Evolutionary conservation across 2,113 vertebrate species (phyloP).

Genomic region (Zingel zingel): DNA sequence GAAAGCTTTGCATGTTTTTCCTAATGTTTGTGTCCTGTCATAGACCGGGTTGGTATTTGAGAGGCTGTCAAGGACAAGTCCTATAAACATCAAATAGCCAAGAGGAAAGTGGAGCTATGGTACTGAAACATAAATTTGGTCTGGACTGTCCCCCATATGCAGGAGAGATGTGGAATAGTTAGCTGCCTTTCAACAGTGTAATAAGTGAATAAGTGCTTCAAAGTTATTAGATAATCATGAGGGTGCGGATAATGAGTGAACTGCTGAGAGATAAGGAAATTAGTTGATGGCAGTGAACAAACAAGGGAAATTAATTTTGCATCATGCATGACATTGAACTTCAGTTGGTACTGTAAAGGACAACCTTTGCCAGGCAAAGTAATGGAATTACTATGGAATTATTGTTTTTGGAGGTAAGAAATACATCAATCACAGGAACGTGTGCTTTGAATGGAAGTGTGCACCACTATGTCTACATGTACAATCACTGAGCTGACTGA

Average conservation of each 20-base stretch:
- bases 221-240: slow-evolving; percentile 14
- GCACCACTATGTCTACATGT: not conserved
- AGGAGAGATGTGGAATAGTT: not conserved
- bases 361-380: not conserved
- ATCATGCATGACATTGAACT: not conserved
- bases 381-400: not conserved
- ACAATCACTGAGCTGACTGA: not conserved
- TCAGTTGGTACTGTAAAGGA: not conserved
- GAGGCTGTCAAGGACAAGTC: slow-evolving; percentile 13
- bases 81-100: slow-evolving; percentile 13
- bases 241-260: not conserved
- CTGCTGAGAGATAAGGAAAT: slow-evolving; percentile 15
- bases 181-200: not conserved
- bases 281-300: not conserved
- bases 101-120: slow-evolving; percentile 16
- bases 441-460: not conserved
- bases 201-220: slow-evolving; percentile 1
- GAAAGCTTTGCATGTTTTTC: slow-evolving; percentile 13
- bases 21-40: not conserved
- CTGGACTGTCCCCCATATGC: not conserved
- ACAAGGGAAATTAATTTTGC: not conserved
- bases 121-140: not conserved
- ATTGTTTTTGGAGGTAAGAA: not conserved
- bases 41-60: slow-evolving; percentile 6
- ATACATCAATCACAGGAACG: not conserved